Base-by-base conservation (phyloP, 2,797 vertebrate genomes). In the Eulemur mongoz region DNA sequence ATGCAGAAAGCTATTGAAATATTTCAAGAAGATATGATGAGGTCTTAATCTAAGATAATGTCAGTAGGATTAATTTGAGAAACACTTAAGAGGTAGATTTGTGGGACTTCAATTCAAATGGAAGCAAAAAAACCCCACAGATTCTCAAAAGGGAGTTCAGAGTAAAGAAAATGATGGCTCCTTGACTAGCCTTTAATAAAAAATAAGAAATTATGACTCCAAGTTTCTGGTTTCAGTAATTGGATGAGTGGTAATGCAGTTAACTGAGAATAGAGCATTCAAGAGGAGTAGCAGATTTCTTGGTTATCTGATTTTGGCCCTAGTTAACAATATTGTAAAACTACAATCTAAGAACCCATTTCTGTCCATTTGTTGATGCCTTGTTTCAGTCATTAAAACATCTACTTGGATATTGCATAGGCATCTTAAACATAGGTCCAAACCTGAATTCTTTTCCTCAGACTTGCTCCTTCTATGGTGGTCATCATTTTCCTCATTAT, bases 371-470 rank as follows among this genome's bases (percentile, higher is more conserved):
- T 70, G 27, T 92, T 61, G 69, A n/a, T 48, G 32, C 32, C 67
- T 87, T 61, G 70, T 43, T 50, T 73, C 83, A 81, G 52, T 92
- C 84, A 52, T 20, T 87, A 25, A 75, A 22, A 40, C 59, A n/a
- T 75, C 57, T 48, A 73, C 25, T 81, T 81, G 57, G 65, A 35
- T 93, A 45, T 80, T 9, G 38, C 48, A 87, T 17, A 87, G 67
- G 40, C 59, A 67, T 57, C 69, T 75, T 67, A 81, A 91, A 86
- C 25, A 73, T 35, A 9, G 65, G 38, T 86, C 75, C 32, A 73
- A 72, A 91, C 54, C 76, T 92, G 57, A 88, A 69, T 67, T 81
- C 67, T 67, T 95, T 75, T 83, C 48, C 83, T 12, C n/a, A 81
- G 48, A 25, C 48, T 72, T 65, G 45, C 69, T 86, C 61, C 57